Percentiles rank a stretch among this genome's conserved stretches.
Conservation (phyloP, 1,140 invertebrate genomes). For the Xylocopa sonorina region DNA sequence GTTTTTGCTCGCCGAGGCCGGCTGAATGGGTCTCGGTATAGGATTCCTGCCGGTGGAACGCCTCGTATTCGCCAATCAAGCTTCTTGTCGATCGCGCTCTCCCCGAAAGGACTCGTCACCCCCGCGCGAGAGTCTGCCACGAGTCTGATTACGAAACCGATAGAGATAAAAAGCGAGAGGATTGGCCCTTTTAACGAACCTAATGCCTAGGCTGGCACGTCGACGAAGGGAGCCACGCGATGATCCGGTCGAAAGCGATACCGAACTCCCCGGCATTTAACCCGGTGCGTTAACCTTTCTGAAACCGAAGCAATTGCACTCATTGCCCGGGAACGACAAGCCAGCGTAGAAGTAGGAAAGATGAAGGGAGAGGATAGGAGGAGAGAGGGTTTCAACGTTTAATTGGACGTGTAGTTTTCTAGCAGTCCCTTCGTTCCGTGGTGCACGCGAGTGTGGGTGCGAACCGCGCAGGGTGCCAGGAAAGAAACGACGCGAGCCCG, state of each 20-base stretch:
- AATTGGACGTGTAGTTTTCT: constrained; percentile 76
- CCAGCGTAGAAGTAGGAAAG: constrained; percentile 28
- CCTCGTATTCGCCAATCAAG: constrained; percentile 32
- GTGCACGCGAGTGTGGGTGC: constrained; percentile 47
- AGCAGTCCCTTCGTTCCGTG: constrained; percentile 31
- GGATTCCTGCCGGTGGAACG: not conserved
- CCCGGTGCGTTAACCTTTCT: constrained; percentile 78
- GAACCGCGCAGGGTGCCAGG: constrained; percentile 18
- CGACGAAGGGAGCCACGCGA: constrained; percentile 41
- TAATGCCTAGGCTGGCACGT: constrained; percentile 51
- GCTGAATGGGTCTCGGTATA: not conserved
- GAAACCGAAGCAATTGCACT: constrained; percentile 79
- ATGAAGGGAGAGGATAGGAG: not conserved
- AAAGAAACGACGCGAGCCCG: not conserved
- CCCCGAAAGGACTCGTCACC: constrained; percentile 5
- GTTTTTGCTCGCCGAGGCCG: constrained; percentile 52
- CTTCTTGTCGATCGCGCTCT: constrained; percentile 7
- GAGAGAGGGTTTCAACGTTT: constrained; percentile 68
- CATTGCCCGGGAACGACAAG: constrained; percentile 69
- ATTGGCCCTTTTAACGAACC: constrained; percentile 60
- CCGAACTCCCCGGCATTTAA: constrained; percentile 77
- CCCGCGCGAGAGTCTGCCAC: not conserved
- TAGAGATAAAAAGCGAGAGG: constrained; percentile 20
- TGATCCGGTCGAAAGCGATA: constrained; percentile 74
- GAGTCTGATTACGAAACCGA: constrained; percentile 28